Base-by-base conservation (phyloP, 92 coral and sea anemone genomes). In the Epizoanthus fatuus region DNA sequence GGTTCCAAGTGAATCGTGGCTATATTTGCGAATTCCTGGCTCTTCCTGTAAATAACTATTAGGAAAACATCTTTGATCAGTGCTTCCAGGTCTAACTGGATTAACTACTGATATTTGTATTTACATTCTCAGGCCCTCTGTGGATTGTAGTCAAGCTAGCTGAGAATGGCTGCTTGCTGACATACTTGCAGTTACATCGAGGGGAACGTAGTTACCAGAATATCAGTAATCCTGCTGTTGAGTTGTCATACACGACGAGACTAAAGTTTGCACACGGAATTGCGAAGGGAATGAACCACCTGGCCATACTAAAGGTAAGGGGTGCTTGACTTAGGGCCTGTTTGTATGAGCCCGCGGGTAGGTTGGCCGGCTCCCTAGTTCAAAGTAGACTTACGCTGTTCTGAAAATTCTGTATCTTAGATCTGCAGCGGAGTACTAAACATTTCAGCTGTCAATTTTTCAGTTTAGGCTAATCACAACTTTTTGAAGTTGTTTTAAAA, bases 131-230 rank as follows among this genome's bases (percentile, higher is more conserved):
- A 73, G 79, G 79, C 17, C 79, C 79, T 1, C 62, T 73, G 2
- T 73, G 79, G 79, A 25, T 73, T n/a, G 79, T 73, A 35, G 79
- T 73, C 35, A 29, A 29, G 35, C 35, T 29, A 2, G 35, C 35
- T 38, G 77, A 72, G 57, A 72, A 72, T 72, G 79, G 79, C 6
- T 73, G 62, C 54, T 60, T 73, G 40, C 32, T 73, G 15, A 11
- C 60, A 4, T 73, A 73, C 13, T 60, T 73, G 25, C 79, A 73
- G 44, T 51, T 13, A 29, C 17, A 53, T 20, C 79, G 79, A 10
- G 29, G 19, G 0, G 49, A 14, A 22, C 44, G 22, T 51, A 53
- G 79, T 8, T 73, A 73, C 55, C 79, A 73, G 79, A 73, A 73
- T 5, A 73, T 73, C 35, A 25, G 60, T 55, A 12, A 73, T 14